A percentile compares a stretch with the other conserved stretches of the same genome.
Conservation (phyloP, 2,113 vertebrate species). For the Nematolebias whitei region DNA sequence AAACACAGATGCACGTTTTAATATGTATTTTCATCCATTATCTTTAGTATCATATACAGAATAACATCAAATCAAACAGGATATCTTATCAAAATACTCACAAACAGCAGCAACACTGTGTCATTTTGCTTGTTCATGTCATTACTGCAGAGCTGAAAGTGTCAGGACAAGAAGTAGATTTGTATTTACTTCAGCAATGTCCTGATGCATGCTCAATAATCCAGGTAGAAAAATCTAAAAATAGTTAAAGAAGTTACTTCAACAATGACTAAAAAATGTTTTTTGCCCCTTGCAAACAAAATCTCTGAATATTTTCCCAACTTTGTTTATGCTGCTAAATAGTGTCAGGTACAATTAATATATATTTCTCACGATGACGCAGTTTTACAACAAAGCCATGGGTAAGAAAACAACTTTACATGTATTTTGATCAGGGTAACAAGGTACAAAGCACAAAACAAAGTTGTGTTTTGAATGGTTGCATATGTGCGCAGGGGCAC, state of each 20-base stretch:
- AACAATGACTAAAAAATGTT: conserved; percentile 10
- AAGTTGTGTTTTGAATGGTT: neutral
- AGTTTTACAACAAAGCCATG: conserved; percentile 6
- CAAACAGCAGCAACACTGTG: neutral
- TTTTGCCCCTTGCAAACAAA: conserved; percentile 1
- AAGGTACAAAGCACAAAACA: neutral
- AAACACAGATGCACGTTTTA: neutral
- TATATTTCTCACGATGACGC: conserved; percentile 13
- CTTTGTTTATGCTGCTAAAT: conserved; percentile 8
- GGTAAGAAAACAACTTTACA: neutral
- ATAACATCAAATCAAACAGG: neutral
- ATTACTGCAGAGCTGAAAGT: neutral
- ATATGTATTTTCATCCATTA: neutral
- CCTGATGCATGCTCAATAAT: too few species aligned
- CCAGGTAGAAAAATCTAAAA: too few species aligned
- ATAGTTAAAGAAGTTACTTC: too few species aligned
- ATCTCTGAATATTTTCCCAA: conserved; percentile 21
- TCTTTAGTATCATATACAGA: neutral
- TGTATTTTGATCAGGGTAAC: neutral
- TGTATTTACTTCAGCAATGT: too few species aligned
- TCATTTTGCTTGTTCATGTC: neutral
- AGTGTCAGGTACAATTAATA: conserved; percentile 21
- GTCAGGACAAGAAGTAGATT: conserved; percentile 6
- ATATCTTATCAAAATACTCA: conserved; percentile 8
- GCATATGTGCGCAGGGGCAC: neutral